Base-by-base conservation (phyloP, 2,113 vertebrate genomes). In the Rhinichthys klamathensis region DNA sequence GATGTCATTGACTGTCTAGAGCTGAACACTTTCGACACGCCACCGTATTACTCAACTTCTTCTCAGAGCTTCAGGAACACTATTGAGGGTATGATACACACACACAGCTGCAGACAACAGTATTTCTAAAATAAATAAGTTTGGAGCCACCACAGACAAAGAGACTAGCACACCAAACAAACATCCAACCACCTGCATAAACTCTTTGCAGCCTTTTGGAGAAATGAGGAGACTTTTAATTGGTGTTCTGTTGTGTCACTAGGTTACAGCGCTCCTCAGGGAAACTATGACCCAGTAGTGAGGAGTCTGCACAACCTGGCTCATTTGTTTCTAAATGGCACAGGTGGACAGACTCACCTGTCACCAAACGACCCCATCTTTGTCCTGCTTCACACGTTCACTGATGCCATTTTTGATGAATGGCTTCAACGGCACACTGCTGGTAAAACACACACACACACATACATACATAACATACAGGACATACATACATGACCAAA, bases 281-380 rank as follows among this genome's bases (percentile, higher is more conserved):
- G 98, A 80, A 94, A 77, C 74, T 99, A 99, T 0, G 95, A 98
- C 87, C 96, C 98, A 1, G 93, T 95, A 69, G 94, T 99, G 70
- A 94, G 97, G 88, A 99, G 96, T 82, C 96, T 99, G 89, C 97
- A 99, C 92, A 99, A 99, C 84, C 89, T 99, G 92, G 98, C 97
- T 89, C 98, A 99, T 91, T 94, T 99, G 16, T 99, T 98, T 90
- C 91, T 99, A 84, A 99, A 99, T 11, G 98, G 98, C 63, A 99
- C 98, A 3, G 97, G 97, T 5, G 96, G 97, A 21, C 97, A 99
- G 93, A 99, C 97, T 2, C 96, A 98, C 89, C 91, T 99, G 87
- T 99, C 98, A 49, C 97, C 97, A 56, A 99, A 99, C 44, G 97
- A 99, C 87, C 97, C 97, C 81, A 96, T 99, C 92, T 99, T 99